These are phyloP conservation scores for Antechinus flavipes DNA, from an alignment of 2,113 vertebrate species.

Conservation along the genomic window DNA sequence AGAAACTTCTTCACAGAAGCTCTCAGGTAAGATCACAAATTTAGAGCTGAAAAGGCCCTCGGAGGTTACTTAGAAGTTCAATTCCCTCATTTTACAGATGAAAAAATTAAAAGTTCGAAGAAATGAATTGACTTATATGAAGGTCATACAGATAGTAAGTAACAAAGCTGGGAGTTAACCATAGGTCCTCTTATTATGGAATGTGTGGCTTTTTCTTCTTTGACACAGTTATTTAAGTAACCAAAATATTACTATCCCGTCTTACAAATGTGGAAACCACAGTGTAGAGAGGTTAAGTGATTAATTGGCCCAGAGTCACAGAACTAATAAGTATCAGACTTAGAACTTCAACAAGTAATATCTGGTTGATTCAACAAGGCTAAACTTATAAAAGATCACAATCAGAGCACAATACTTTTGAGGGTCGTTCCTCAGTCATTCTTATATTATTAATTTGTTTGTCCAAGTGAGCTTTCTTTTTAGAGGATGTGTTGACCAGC, in stretches of 20 bases:
- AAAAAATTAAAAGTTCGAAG: background rate
- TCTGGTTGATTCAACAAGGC: background rate
- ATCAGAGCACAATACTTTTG: background rate
- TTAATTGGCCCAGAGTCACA: background rate
- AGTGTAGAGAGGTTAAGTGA: background rate
- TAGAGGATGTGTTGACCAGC: background rate
- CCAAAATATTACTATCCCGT: background rate
- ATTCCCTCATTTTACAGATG: background rate
- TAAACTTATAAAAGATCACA: background rate
- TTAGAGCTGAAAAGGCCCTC: background rate
- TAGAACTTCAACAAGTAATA: background rate
- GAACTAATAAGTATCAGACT: background rate
- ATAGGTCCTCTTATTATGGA: background rate
- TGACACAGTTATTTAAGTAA: background rate
- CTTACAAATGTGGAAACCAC: background rate
- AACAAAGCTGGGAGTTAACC: conserved; percentile 5
- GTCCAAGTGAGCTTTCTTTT: background rate
- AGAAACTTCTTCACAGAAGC: background rate
- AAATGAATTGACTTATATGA: background rate
- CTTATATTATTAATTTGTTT: background rate
- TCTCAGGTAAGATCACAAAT: background rate
- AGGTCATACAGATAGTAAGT: conserved; percentile 2
- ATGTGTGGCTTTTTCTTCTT: background rate
- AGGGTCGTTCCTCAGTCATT: background rate
- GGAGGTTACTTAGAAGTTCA: background rate